Evolutionary conservation across 64 coral and sea anemone genomes (phyloP), one percentile per base, ranked within the genome.

Genomic region (Trachythela sp.): DNA sequence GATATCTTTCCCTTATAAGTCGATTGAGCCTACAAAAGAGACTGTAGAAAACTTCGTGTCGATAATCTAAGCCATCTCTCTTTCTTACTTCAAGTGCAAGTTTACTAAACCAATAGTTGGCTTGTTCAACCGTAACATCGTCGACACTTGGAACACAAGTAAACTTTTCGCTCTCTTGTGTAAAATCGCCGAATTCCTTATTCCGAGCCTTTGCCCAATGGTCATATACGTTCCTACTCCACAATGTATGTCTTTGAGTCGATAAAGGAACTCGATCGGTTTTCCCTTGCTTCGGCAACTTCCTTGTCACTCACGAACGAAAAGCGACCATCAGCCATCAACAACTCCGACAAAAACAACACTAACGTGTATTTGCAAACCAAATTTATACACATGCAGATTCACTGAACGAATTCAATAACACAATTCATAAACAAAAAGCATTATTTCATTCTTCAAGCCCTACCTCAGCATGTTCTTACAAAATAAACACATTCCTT

Each of bases 181-280:
- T 13, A 88, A 88, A 88, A 59, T 88, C 86, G 27, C 59, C 26
- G 14, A 88, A 88, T 42, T 88, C 86, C 24, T 39, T 88, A 14
- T 88, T 36, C 56, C 86, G 26, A 39, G 33, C 86, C 38, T 88
- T 39, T 67, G 54, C 52, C 86, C 37, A 88, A 32, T 88, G 8
- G 11, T 34, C 56, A 26, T 70, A 88, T 27, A 39, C 54, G 36
- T 88, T 88, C 30, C 10, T n/a, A 68, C 86, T 68, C 86, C 86
- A 88, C 29, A 11, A 22, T 10, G 84, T 52, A 49, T 86, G 39
- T 86, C 41, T 86, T 51, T n/a, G 36, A 33, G 39, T 86, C 9
- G 36, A 50, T 54, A 35, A 27, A 72, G 68, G 68, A 27, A 35
- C 33, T 72, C 68, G 24, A 11, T 72, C 33, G n/a, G n/a, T n/a